Percentiles rank a stretch among this genome's conserved stretches.
Conservation (phyloP, 2,113 vertebrate genomes). For the Microtus richardsoni region DNA sequence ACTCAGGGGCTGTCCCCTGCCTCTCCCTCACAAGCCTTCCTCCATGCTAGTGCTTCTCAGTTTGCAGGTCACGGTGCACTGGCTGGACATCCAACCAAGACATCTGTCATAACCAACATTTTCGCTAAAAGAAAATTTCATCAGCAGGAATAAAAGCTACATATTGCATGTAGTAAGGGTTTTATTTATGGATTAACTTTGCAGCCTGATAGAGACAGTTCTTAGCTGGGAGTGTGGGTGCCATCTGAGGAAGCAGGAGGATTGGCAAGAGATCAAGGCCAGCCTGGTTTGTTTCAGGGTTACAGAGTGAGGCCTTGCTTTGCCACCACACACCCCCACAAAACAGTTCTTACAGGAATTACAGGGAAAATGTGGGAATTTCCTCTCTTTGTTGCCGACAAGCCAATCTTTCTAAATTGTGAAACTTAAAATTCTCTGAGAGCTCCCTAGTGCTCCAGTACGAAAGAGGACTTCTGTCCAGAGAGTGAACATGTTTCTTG, state of each 20-base stretch:
- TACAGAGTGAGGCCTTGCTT: neutral
- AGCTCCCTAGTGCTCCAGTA: neutral
- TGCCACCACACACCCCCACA: fast-evolving
- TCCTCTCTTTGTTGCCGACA: neutral
- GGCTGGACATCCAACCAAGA: neutral
- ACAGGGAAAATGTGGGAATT: neutral
- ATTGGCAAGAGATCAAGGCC: neutral
- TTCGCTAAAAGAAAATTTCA: neutral
- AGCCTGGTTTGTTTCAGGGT: neutral
- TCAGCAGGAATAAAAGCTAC: neutral
- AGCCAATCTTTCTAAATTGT: neutral
- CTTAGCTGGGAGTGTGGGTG: neutral
- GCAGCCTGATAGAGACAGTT: neutral
- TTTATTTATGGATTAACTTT: neutral
- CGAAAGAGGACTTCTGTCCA: neutral
- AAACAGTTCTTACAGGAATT: neutral
- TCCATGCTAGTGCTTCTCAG: neutral
- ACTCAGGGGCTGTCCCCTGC: neutral
- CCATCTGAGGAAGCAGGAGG: neutral
- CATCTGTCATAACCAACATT: neutral
- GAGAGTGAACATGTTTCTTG: neutral
- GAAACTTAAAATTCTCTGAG: neutral
- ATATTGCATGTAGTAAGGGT: neutral
- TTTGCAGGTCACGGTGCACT: neutral
- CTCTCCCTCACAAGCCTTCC: neutral